phyloP scores from a whole-genome alignment of 2,113 vertebrate genomes.

The Pontoporia blainvillei region DNA sequence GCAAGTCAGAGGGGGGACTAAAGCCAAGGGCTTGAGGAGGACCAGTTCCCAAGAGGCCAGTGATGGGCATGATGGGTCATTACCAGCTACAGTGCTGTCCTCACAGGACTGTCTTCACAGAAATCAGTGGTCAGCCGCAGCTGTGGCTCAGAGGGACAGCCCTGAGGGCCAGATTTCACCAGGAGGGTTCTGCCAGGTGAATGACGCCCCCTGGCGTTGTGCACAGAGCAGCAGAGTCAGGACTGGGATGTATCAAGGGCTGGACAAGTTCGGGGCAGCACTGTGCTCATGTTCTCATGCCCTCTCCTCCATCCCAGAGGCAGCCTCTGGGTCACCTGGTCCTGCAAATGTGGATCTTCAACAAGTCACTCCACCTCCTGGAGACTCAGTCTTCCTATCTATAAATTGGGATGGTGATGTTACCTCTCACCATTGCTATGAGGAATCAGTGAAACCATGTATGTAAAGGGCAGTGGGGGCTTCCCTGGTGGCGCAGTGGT shows the following conservation, averaged over 20 bases:
- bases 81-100: neutral
- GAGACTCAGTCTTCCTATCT: neutral
- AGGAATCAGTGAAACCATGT: neutral
- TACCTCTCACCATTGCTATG: neutral
- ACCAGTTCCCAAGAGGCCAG: neutral
- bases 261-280: accelerated
- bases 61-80: neutral
- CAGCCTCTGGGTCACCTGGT: neutral
- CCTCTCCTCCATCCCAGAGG: neutral
- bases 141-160: neutral
- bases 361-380: neutral
- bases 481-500: too few relatives aligned
- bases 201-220: accelerated
- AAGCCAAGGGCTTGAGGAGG: neutral
- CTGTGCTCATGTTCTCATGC: neutral
- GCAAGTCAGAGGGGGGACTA: neutral
- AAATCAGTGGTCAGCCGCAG: neutral
- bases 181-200: neutral
- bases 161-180: neutral
- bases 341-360: neutral
- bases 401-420: neutral
- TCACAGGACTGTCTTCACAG: neutral
- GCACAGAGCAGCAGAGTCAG: accelerated
- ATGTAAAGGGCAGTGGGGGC: neutral
- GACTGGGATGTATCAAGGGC: neutral